Base-by-base conservation (phyloP, 1,140 invertebrate genomes). In the Atopsyche davidsoni region DNA sequence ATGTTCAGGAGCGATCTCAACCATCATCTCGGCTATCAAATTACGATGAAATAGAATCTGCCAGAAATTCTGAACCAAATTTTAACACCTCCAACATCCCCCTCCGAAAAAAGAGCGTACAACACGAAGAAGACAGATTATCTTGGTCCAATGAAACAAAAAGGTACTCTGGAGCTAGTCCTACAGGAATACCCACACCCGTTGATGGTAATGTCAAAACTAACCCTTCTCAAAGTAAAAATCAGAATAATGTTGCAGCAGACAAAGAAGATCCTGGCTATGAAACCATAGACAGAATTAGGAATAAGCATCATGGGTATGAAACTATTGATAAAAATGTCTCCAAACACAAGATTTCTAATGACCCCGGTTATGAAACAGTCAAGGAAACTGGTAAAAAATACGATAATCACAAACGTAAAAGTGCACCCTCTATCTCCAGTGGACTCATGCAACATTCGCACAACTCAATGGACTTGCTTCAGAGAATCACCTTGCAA, bases 301-400 rank as follows among this genome's bases (percentile, higher is more conserved):
- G 68, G 42, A 65, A 64, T 4, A 59, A 61, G 21, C 70, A 64
- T 47, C 74, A 76, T 46, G 70, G 73, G 3, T 75, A 74, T 54
- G 73, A 73, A 60, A 73, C 69, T 0, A 71, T 74, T 28, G 67
- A 68, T 6, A 67, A 65, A 36, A 67, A 67, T 39, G 48, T 45
- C 19, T 44, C 31, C 1, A 43, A 51, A 38, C 65, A 66, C 21
- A 74, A 74, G 50, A 64, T 68, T 39, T 59, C 68, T 3, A 69
- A 64, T 44, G 77, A 82, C 66, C 77, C 78, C n/a, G 79, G 79
- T 4, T 81, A 83, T 59, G 81, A 82, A 62, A 81, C 79, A 3
- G 73, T 78, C 2, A 73, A 69, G 57, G 69, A 72, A 32, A 58
- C 67, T 4, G 63, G 62, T 39, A 70, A 71, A 54, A 53, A 59